A percentile compares a stretch with the other conserved stretches of the same genome.
Conservation (phyloP, 2,888 invertebrate species). For the Pollenia griseotomentosa region DNA sequence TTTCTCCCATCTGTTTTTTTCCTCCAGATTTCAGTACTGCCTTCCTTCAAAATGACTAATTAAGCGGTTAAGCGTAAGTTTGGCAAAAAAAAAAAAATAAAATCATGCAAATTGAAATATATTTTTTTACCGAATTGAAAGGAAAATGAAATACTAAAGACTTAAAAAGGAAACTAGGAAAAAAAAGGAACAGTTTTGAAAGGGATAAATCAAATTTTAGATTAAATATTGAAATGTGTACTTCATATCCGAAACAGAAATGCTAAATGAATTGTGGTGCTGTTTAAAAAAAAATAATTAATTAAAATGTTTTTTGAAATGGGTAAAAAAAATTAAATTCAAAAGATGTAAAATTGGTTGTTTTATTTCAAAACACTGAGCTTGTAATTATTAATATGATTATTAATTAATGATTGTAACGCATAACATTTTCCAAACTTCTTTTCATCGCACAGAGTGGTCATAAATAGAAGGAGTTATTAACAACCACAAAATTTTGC, state of each 20-base stretch:
- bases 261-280: neutral
- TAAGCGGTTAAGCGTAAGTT: conserved; percentile 62
- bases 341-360: neutral
- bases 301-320: no score
- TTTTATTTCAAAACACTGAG: no score
- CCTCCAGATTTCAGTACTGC: neutral
- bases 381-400: no score
- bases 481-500: no score
- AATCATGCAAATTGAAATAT: conserved; percentile 43
- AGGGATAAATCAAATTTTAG: conserved; percentile 3
- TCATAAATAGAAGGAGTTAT: no score
- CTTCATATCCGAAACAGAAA: neutral
- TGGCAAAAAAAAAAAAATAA: neutral
- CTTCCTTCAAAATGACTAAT: conserved; percentile 56
- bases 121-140: neutral
- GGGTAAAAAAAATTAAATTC: neutral
- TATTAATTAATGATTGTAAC: no score
- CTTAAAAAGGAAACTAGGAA: neutral
- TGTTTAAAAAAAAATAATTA: no score
- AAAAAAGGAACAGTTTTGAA: neutral
- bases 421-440: no score
- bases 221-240: conserved; percentile 1
- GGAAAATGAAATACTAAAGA: neutral
- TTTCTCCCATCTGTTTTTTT: neutral
- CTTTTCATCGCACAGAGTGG: no score